phyloP scores from a whole-genome alignment of 1,140 invertebrate genomes.

The Hylaeus anthracinus region DNA sequence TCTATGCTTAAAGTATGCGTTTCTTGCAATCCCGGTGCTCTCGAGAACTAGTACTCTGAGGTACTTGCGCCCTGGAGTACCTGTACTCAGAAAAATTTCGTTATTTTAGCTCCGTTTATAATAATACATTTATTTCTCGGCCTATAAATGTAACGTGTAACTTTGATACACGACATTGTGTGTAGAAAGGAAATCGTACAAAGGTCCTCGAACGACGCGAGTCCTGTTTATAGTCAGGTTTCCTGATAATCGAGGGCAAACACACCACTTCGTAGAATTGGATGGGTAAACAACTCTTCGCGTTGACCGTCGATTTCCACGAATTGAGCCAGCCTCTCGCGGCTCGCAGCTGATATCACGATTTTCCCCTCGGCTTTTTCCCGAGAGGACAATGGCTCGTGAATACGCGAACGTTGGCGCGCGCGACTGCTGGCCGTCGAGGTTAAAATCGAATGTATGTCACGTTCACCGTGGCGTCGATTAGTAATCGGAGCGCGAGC shows the following conservation, averaged over 20 bases:
- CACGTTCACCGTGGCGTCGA: constrained; percentile 60
- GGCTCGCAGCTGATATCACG: not conserved
- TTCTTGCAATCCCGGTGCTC: too few relatives aligned
- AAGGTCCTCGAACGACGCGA: too few relatives aligned
- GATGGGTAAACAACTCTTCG: not conserved
- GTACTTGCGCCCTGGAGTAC: not conserved
- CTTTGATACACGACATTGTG: too few relatives aligned
- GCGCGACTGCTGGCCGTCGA: constrained; percentile 20
- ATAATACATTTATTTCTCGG: too few relatives aligned
- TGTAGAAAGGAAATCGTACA: too few relatives aligned
- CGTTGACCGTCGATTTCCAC: not conserved
- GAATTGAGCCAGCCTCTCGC: not conserved
- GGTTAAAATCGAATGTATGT: constrained; percentile 64
- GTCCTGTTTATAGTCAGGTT: too few relatives aligned
- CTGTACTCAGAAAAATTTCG: too few relatives aligned
- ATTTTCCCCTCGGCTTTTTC: constrained; percentile 9
- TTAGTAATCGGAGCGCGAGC: constrained; percentile 63
- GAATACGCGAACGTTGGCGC: constrained; percentile 12
- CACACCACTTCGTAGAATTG: too few relatives aligned
- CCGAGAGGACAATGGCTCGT: constrained; percentile 27
- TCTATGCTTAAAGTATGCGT: too few relatives aligned
- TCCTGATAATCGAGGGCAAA: too few relatives aligned
- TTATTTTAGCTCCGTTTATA: too few relatives aligned
- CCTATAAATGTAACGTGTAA: too few relatives aligned
- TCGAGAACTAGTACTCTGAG: not conserved